These are phyloP conservation scores for Rhyzopertha dominica DNA, from an alignment of 1,140 invertebrate species.

Conservation along the genomic window DNA sequence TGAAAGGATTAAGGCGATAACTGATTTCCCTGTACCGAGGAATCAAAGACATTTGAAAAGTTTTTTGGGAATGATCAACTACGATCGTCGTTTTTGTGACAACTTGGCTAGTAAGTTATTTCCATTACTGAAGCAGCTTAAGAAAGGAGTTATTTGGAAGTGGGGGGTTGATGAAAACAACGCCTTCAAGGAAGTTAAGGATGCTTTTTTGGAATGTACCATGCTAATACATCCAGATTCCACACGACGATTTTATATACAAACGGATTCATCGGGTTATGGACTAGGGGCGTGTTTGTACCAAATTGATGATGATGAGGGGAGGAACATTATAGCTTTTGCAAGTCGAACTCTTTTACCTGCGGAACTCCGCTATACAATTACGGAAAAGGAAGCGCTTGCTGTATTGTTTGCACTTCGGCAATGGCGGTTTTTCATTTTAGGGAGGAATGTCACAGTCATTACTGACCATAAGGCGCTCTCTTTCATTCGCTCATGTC, in stretches of 20 bases:
- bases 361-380: constrained; percentile 2
- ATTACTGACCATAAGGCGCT: constrained; percentile 8
- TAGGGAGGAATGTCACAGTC: constrained; percentile 3
- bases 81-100: constrained; percentile 44
- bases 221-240: constrained; percentile 2
- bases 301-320: neutral
- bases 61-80: constrained; percentile 46
- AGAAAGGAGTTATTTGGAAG: constrained; percentile 5
- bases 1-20: constrained; percentile 4
- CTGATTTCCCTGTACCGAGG: constrained; percentile 32
- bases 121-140: constrained; percentile 1
- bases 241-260: constrained; percentile 1
- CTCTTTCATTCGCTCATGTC: constrained; percentile 1
- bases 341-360: neutral
- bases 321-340: neutral
- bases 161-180: constrained; percentile 1
- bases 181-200: constrained; percentile 8
- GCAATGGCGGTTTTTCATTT: constrained; percentile 1
- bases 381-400: constrained; percentile 6
- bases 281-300: constrained; percentile 3
- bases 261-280: constrained; percentile 2
- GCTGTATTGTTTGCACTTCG: constrained; percentile 2
- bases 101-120: constrained; percentile 27
- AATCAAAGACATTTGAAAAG: constrained; percentile 40
- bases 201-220: constrained; percentile 5